Evolutionary conservation across 2,113 vertebrate species (phyloP).

Genomic region (Ceratotherium simum): DNA sequence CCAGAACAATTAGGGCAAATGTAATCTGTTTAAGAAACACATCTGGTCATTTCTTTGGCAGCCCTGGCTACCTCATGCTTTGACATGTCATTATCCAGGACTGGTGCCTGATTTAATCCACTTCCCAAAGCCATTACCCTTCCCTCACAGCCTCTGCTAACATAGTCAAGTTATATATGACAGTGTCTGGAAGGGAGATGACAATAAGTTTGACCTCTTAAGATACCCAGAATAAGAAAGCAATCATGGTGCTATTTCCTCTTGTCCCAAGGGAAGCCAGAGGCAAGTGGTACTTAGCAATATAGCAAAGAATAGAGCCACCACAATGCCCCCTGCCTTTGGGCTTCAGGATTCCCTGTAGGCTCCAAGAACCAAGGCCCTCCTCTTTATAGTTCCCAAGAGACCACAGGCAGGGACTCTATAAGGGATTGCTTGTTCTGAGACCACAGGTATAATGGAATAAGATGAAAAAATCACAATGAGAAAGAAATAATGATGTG

Average conservation of each 20-base stretch:
- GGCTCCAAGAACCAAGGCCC: neutral
- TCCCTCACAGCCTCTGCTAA: neutral
- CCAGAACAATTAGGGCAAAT: neutral
- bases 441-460: neutral
- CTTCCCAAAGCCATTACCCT: neutral
- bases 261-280: neutral
- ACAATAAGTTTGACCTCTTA: neutral
- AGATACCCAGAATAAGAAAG: neutral
- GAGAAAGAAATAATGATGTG: neutral
- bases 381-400: neutral
- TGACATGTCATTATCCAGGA: neutral
- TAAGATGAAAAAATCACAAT: neutral
- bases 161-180: neutral
- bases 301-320: neutral
- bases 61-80: neutral
- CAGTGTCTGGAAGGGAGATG: neutral
- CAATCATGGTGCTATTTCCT: neutral
- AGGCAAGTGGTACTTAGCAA: neutral
- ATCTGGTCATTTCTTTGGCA: neutral
- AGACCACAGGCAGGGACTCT: neutral
- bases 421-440: neutral
- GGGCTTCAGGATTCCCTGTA: neutral
- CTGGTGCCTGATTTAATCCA: neutral
- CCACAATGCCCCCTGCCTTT: neutral
- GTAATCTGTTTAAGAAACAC: neutral